Evolutionary conservation across 2,797 vertebrate genomes (phyloP), one percentile per base, ranked within the genome.

Genomic region (Myripristis murdjan): DNA sequence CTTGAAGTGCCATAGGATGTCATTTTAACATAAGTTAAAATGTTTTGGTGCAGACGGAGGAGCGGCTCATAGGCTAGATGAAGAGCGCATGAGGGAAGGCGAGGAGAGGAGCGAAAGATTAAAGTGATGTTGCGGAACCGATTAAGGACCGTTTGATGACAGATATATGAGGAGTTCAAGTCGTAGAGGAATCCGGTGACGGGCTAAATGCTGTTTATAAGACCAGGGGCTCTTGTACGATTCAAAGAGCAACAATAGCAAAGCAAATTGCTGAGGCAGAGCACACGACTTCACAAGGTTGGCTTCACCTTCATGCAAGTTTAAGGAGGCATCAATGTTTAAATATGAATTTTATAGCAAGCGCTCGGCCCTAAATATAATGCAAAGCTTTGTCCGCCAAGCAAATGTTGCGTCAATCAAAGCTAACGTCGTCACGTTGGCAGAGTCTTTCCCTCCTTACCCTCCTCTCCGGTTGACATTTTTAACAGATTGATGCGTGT

Each of bases 401-500:
- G 49, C 46, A 22, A 91, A 85, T 62, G 79, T 72, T 82, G 70
- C 56, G 18, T 77, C 76, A 82, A 84, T 86, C 76, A 84, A 67
- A 83, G 77, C 67, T 84, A 77, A 90, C 87, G 77, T 79, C 20
- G 14, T 77, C 67, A 69, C 77, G 55, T 78, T 81, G 63, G 85
- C 70, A 82, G 74, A 86, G 83, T 71, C 70, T 77, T 77, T 61
- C 60, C 48, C 58, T n/a, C 63, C 73, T 44, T 67, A 81, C 59
- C 53, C 82, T 71, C 77, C 79, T 84, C 70, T 82, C 72, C 56
- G 53, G 49, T 75, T 80, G 87, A 91, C 89, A 85, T 75, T 61
- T 57, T 62, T 62, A 64, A 28, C 63, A 89, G 90, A 94, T 91
- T 90, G 84, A 93, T 93, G 89, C 64, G 70, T 78, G 77, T 89